Base-by-base conservation (phyloP, 2,888 invertebrate genomes). In the Xestia c-nigrum region DNA sequence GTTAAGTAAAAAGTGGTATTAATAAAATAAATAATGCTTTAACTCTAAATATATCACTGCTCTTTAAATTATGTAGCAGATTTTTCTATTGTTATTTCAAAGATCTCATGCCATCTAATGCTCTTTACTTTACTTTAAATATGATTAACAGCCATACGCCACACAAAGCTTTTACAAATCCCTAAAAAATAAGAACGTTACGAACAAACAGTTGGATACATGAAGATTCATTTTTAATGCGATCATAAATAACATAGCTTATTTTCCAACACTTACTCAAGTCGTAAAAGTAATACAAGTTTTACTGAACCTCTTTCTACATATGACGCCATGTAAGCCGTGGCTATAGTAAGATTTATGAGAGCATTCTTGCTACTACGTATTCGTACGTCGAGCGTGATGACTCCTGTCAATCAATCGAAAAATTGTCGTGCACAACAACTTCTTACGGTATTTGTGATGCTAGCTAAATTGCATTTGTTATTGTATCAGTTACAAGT, bases 341-440 rank as follows among this genome's bases (percentile, higher is more conserved):
- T 57, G 78, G 81, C 78, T 86, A 79, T 76, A 83, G 77, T 83
- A 95, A 95, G 95, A 96, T 96, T 96, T 95, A 96, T 94, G 95
- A 90, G 91, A 90, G 87, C 91, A 92, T 93, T 92, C 91, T 74
- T 91, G 92, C 91, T 93, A 91, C 89, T 88, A 90, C 91, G 90
- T 91, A 91, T 91, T 91, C 88, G 86, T 92, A 90, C 93, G 91
- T 94, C 94, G 92, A 90, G 89, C 90, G 89, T 91, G 93, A 94
- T 94, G 94, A 93, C 93, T 95, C 90, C 92, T 94, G 94, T 94
- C 95, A 93, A 94, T 95, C 95, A 95, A 94, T 93, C 92, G 90
- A 89, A 83, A 93, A 94, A 94, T 93, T 93, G 91, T 92, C 91
- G 88, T 90, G 90, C 89, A 89, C 88, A 91, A 86, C 82, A 88